phyloP scores from a whole-genome alignment of 2,113 vertebrate genomes.

The Oplegnathus fasciatus region DNA sequence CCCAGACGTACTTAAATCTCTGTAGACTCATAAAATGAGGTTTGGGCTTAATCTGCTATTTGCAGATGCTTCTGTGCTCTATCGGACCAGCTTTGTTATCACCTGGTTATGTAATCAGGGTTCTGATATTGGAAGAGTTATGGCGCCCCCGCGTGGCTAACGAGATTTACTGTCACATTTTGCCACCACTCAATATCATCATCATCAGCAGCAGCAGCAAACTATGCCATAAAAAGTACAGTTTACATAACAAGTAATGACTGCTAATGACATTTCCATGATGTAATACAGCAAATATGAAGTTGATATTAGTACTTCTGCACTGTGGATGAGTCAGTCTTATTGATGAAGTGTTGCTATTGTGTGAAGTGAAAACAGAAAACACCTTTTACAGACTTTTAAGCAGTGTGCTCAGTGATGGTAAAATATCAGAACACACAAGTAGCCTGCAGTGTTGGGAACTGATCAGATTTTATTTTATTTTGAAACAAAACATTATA shows the following conservation, averaged over 20 bases:
- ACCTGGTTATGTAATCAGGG: constrained; percentile 53
- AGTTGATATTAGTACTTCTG: neutral
- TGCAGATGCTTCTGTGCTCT: constrained; percentile 48
- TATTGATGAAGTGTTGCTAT: neutral
- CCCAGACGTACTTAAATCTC: neutral
- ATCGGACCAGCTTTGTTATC: constrained; percentile 24
- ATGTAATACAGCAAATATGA: neutral
- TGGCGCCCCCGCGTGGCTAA: constrained; percentile 61
- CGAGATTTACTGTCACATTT: neutral
- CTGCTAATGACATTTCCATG: neutral
- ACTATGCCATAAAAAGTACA: neutral
- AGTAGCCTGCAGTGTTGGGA: neutral
- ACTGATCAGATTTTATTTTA: neutral
- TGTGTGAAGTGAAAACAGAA: neutral
- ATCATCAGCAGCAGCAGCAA: neutral
- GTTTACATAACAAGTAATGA: neutral
- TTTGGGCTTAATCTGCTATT: constrained; percentile 54
- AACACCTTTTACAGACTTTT: no score
- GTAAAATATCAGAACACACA: neutral
- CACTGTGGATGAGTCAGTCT: neutral
- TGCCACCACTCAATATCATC: neutral
- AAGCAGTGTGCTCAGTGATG: neutral
- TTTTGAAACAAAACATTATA: no score
- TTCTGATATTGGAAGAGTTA: constrained; percentile 12
- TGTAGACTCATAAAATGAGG: constrained; percentile 13